Conservation (phyloP, 2,113 vertebrate species). For the Pseudopipra pipra region DNA sequence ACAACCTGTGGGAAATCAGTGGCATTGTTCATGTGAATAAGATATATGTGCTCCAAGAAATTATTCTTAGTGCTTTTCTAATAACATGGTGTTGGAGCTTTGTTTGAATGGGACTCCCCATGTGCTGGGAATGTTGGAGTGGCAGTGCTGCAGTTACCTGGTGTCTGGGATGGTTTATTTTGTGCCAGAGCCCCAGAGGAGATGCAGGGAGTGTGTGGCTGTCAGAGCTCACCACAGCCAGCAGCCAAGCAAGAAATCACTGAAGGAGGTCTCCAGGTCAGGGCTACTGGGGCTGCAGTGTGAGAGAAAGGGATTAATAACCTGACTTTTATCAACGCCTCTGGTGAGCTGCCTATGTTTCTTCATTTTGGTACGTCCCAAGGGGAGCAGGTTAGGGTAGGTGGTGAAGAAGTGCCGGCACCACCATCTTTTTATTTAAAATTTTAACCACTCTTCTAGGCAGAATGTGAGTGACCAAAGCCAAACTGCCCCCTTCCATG, state of each 20-base stretch:
- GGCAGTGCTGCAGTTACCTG: not conserved
- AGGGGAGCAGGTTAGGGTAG: not conserved
- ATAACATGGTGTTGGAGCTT: not conserved
- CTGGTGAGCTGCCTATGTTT: not conserved
- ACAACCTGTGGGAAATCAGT: not conserved
- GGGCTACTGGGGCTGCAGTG: not conserved
- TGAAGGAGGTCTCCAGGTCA: not conserved
- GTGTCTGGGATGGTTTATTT: not conserved
- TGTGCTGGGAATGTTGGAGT: fast-evolving
- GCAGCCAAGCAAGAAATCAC: not conserved
- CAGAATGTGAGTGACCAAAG: not conserved
- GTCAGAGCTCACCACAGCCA: not conserved
- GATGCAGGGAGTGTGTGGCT: not conserved
- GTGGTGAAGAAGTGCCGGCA: not conserved
- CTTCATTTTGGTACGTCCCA: not conserved
- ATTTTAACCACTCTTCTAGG: not conserved
- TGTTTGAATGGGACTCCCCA: not conserved
- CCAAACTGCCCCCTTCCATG: not conserved
- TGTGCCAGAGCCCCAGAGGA: not conserved
- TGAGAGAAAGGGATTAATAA: not conserved
- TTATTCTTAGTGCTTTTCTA: not conserved
- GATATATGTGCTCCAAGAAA: not conserved
- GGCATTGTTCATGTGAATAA: not conserved
- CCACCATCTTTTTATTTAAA: not conserved
- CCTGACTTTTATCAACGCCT: not conserved